Evolutionary conservation across 2,113 vertebrate species (phyloP).

Genomic region (Morone saxatilis): DNA sequence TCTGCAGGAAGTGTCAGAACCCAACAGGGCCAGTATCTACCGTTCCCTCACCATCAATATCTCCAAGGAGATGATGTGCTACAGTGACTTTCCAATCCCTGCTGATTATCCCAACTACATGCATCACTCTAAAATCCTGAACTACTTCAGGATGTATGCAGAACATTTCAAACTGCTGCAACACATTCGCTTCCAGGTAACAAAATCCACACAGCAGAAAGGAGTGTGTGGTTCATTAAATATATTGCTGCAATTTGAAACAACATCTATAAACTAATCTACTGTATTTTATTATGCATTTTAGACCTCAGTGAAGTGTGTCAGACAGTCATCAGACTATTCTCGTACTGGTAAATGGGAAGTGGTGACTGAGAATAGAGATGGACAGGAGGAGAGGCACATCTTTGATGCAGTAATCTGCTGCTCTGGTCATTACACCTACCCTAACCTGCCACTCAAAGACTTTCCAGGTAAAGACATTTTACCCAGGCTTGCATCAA

Average conservation of each 20-base stretch:
- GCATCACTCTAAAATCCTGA: constrained; percentile 88
- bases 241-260: not conserved
- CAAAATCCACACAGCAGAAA: not conserved
- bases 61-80: constrained; percentile 95
- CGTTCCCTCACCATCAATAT: constrained; percentile 91
- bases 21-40: constrained; percentile 82
- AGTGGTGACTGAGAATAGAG: constrained; percentile 83
- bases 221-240: not conserved
- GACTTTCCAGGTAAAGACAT: constrained; percentile 88
- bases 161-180: constrained; percentile 86
- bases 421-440: constrained; percentile 87
- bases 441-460: constrained; percentile 85
- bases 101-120: constrained; percentile 92
- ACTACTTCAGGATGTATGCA: constrained; percentile 91
- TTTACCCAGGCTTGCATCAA: constrained; percentile 49
- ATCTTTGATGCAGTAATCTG: constrained; percentile 92
- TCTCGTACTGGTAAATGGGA: constrained; percentile 89
- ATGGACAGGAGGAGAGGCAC: constrained; percentile 70
- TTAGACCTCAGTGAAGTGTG: constrained; percentile 86
- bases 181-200: constrained; percentile 87
- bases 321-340: constrained; percentile 86
- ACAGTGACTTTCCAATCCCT: constrained; percentile 90
- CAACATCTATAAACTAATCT: not conserved
- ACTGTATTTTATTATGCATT: constrained; percentile 9
- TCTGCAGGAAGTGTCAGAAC: constrained; percentile 77